A percentile compares a stretch with the other conserved stretches of the same genome.
Evolutionary conservation across 2,113 vertebrate genomes (phyloP).

Genomic region (Cardinalis cardinalis): DNA sequence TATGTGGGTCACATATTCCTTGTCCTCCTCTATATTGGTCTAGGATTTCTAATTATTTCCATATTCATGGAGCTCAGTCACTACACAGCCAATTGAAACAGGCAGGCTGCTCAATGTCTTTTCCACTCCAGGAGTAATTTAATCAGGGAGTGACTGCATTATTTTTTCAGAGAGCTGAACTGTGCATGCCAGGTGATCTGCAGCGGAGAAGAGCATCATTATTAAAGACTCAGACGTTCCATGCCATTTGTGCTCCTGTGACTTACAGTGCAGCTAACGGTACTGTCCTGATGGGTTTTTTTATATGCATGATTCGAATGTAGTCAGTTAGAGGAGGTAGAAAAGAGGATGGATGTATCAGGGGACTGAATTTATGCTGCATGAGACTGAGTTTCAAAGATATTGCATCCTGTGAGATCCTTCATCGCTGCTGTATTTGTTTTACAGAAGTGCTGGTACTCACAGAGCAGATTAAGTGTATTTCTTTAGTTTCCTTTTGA

Average conservation of each 20-base stretch:
- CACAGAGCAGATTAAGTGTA: background rate
- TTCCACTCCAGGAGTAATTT: constrained; percentile 30
- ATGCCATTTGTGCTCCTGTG: background rate
- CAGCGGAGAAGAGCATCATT: background rate
- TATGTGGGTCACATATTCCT: background rate
- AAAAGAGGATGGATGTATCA: background rate
- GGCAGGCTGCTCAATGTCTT: constrained; percentile 16
- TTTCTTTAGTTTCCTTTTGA: background rate
- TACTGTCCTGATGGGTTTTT: background rate
- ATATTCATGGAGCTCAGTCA: constrained; percentile 2
- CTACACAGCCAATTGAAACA: background rate
- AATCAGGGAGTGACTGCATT: constrained; percentile 1
- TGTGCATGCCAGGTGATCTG: background rate
- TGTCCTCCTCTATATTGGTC: background rate
- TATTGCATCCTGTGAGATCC: background rate
- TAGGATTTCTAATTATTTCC: constrained; percentile 29
- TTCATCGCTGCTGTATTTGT: background rate
- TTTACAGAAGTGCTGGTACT: background rate
- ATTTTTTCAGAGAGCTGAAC: background rate
- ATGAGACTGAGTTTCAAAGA: background rate
- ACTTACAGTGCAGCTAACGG: background rate
- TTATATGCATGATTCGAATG: background rate
- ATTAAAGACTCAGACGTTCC: background rate
- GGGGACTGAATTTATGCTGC: background rate
- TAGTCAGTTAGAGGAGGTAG: background rate